A percentile compares a stretch with the other conserved stretches of the same genome.
phyloP scores from a whole-genome alignment of 2,113 vertebrate species.

The Mesocricetus auratus region DNA sequence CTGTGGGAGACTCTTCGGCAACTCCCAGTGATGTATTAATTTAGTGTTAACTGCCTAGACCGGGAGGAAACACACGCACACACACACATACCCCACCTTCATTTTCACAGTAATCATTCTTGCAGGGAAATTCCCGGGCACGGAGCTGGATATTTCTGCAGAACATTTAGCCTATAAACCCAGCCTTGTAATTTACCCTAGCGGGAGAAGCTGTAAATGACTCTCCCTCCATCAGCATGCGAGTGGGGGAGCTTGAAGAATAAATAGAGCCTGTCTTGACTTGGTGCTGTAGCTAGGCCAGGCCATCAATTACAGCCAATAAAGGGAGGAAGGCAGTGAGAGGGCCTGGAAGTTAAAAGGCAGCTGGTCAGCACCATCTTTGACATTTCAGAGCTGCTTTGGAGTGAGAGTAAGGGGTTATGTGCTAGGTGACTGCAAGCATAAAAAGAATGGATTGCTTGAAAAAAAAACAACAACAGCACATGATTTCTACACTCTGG shows the following conservation, averaged over 20 bases:
- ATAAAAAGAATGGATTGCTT: conserved; percentile 55
- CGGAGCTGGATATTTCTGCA: background rate
- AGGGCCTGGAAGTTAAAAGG: conserved; percentile 4
- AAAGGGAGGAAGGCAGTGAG: background rate
- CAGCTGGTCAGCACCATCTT: background rate
- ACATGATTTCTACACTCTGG: background rate
- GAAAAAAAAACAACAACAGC: background rate
- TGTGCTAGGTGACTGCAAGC: background rate
- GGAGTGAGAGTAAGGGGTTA: background rate
- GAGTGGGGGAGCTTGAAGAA: conserved; percentile 37
- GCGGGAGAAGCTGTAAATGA: conserved; percentile 24
- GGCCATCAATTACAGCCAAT: conserved; percentile 48
- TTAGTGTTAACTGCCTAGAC: conserved; percentile 28
- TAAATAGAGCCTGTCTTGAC: conserved; percentile 54
- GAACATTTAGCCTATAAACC: conserved; percentile 42
- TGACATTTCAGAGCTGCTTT: conserved; percentile 11
- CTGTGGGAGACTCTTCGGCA: background rate
- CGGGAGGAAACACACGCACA: background rate
- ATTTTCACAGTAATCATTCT: conserved; percentile 12
- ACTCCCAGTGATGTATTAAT: conserved; percentile 26
- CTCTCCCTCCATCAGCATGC: background rate
- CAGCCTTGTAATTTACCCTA: conserved; percentile 54
- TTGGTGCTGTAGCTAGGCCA: conserved; percentile 48
- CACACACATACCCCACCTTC: background rate
- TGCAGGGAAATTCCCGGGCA: conserved; percentile 55